Evolutionary conservation across 2,888 invertebrate genomes (phyloP).

Genomic region (Zygaena filipendulae): DNA sequence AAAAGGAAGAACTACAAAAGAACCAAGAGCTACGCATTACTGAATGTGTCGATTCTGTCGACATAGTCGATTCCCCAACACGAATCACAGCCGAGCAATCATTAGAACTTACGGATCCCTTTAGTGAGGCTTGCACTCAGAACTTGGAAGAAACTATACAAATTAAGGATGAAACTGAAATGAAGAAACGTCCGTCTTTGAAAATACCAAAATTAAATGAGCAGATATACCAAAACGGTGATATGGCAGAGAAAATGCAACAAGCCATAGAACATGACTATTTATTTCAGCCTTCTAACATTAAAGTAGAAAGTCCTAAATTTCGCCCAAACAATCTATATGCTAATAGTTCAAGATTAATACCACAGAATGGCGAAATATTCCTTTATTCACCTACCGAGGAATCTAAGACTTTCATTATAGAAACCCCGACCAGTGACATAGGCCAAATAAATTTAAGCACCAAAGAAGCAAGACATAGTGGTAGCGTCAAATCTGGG

Average conservation of each 20-base stretch:
- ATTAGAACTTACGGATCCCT: constrained; percentile 39
- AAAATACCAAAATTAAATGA: constrained; percentile 52
- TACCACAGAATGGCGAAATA: constrained; percentile 51
- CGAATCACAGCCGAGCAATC: constrained; percentile 21
- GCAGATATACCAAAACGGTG: constrained; percentile 59
- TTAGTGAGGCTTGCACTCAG: constrained; percentile 58
- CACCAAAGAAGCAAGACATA: constrained; percentile 45
- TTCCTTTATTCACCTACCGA: constrained; percentile 62
- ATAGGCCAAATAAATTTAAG: constrained; percentile 58
- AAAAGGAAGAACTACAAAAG: constrained; percentile 61
- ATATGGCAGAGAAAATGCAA: constrained; percentile 45
- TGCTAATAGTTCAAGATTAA: constrained; percentile 52
- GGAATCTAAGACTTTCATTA: constrained; percentile 52
- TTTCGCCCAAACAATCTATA: constrained; percentile 58
- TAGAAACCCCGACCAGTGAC: constrained; percentile 61
- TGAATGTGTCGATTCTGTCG: constrained; percentile 45
- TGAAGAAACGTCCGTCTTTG: constrained; percentile 56
- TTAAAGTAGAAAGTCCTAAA: constrained; percentile 65
- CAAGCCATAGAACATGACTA: constrained; percentile 69
- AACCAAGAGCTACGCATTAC: constrained; percentile 48
- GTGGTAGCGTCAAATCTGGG: constrained; percentile 49
- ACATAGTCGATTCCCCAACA: constrained; percentile 47
- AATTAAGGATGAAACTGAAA: constrained; percentile 22
- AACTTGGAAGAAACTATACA: constrained; percentile 43
- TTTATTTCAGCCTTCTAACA: constrained; percentile 71